A percentile compares a stretch with the other conserved stretches of the same genome.
phyloP scores from a whole-genome alignment of 2,888 invertebrate species.

The Julus scanicus region DNA sequence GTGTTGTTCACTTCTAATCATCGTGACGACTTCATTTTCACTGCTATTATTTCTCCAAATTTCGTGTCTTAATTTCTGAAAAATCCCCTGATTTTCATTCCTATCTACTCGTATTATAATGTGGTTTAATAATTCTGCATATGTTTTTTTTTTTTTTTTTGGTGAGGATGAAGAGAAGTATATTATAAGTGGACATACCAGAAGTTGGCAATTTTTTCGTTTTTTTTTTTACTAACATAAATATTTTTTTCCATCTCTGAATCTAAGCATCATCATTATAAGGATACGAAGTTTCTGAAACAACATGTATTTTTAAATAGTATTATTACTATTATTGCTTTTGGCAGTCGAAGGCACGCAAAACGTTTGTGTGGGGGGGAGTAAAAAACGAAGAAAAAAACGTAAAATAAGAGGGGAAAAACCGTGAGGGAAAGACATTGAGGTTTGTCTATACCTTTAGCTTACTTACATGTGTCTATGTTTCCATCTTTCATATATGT shows the following conservation, averaged over 20 bases:
- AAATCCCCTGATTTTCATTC: background rate
- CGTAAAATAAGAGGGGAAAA: background rate
- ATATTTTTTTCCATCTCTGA: background rate
- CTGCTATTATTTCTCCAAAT: background rate
- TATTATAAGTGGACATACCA: background rate
- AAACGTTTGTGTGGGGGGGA: background rate
- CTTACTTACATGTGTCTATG: too few relatives aligned
- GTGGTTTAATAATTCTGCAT: slow-evolving; percentile 10
- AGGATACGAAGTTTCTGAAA: slow-evolving; percentile 15
- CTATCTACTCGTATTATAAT: background rate
- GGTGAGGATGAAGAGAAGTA: background rate
- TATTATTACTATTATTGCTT: slow-evolving; percentile 36
- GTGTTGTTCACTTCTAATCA: background rate
- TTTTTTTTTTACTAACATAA: background rate
- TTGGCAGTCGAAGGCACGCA: slow-evolving; percentile 8
- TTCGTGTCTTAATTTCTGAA: background rate
- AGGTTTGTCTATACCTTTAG: too few relatives aligned
- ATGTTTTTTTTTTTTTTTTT: background rate
- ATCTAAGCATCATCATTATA: slow-evolving; percentile 24
- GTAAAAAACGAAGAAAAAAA: background rate
- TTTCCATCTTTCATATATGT: too few relatives aligned
- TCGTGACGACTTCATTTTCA: background rate
- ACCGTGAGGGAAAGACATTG: too few relatives aligned
- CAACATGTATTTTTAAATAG: slow-evolving; percentile 42
- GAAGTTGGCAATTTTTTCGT: slow-evolving; percentile 13